Evolutionary conservation across 2,888 invertebrate genomes (phyloP), one percentile per base, ranked within the genome.

Genomic region (Brachycybe producta): DNA sequence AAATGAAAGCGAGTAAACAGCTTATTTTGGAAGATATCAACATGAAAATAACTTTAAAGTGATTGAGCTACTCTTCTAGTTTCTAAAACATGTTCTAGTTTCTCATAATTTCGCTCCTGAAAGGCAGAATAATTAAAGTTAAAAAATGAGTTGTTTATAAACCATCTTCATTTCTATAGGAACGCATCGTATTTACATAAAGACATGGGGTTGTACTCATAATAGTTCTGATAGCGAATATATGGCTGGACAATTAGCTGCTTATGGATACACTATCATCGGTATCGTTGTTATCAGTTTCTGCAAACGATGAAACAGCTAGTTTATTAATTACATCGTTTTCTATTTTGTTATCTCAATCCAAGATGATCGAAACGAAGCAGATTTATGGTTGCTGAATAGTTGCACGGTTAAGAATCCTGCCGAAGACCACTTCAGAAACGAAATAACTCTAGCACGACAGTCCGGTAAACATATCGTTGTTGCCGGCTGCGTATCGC

Each of bases 321-420:
- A n/a, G n/a, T n/a, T n/a, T n/a, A n/a, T 19, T 41, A 30, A 46
- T 27, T 30, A 35, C 36, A 11, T 44, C 17, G 2, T 32, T 27
- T 45, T 8, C 8, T 11, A 23, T 4, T 32, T 45, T 15, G 28
- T 32, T 21, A 13, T 19, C 4, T 7, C 35, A 21, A 34, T 32
- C 17, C 44, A 61, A 65, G 80, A 84, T 39, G 77, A 84, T 53
- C 85, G 86, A 68, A 71, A 75, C 42, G 71, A 74, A 11, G 95
- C 97, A 0, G 85, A 94, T 67, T 70, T 98, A 27, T 95, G 95
- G 94, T 69, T 98, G 11, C 72, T 98, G 17, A 98, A 98, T 69
- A 92, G 92, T 45, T 98, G 97, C 65, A 98, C 97, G 0, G 97
- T 98, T 0, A 98, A 98, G 67, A 94, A 80, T 65, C 98, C 98